Base-by-base conservation (phyloP, 2,888 invertebrate genomes). In the Oligia latruncula region DNA sequence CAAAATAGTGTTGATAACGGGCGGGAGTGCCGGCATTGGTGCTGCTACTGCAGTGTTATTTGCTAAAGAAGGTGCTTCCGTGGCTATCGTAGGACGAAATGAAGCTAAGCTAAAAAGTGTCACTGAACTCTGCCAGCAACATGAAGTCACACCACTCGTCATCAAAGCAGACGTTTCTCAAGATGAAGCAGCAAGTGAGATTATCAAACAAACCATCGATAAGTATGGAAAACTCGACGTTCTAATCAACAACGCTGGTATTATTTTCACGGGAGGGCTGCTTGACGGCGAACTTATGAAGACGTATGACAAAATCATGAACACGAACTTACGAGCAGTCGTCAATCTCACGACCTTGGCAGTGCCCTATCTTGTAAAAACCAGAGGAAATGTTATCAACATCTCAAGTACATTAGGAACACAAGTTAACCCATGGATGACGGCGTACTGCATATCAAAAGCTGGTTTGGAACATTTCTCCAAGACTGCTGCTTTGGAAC, bases 401-500 rank as follows among this genome's bases (percentile, higher is more conserved):
- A 75, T 82, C 5, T 84, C 84, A n/a, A 82, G 84, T 15, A 73
- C 58, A n/a, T 20, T 66, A 4, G 81, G 58, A n/a, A 78, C 65
- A 29, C 43, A 40, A 29, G 23, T 17, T 1, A 15, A 0, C 4
- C 65, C 74, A 11, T 49, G 13, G 35, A 55, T 73, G 72, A 55
- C 46, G 66, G 78, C 81, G 1, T 84, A 84, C 49, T 75, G 78
- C 17, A 67, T 84, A 52, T 84, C 84, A 15, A 84, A 84, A 52
- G 84, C 84, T 49, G 84, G 84, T 3, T 60, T 84, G 13, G 98
- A 98, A 92, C 98, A 98, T 89, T 97, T 98, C 85, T 98, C 98
- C 0, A 95, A 97, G 86, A 98, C 98, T 90, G 94, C 97, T 23
- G 98, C 98, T 13, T 92, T 98, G 70, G 98, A 97, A 89, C 92